phyloP scores from a whole-genome alignment of 2,888 invertebrate species.

The Ochropleura plecta region DNA sequence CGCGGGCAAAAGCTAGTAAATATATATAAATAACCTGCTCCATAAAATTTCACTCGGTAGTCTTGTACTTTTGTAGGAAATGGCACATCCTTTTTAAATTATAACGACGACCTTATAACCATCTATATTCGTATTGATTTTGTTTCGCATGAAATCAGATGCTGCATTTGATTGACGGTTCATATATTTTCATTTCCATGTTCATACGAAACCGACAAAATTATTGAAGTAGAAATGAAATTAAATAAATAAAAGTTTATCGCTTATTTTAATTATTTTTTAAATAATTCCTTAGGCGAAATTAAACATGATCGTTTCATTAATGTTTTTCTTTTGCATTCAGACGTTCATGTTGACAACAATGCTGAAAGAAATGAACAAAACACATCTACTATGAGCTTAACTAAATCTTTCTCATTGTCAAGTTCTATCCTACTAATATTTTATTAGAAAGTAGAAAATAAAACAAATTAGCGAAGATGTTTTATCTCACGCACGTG shows the following conservation, averaged over 20 bases:
- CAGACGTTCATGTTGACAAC: neutral
- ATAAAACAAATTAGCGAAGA: constrained; percentile 2
- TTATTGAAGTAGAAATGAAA: neutral
- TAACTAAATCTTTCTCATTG: neutral
- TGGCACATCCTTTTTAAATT: too few relatives aligned
- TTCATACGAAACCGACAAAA: neutral
- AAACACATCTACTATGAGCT: neutral
- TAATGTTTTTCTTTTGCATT: neutral
- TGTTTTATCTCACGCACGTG: constrained; percentile 1
- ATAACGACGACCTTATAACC: too few relatives aligned
- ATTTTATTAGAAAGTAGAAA: neutral
- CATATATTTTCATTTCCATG: neutral
- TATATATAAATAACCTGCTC: too few relatives aligned
- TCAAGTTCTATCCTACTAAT: neutral
- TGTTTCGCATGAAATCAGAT: neutral
- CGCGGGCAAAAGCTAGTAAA: too few relatives aligned
- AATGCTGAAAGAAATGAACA: neutral
- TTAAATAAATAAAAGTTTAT: neutral
- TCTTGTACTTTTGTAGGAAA: too few relatives aligned
- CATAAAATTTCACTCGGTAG: too few relatives aligned
- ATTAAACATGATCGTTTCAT: neutral
- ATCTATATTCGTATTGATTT: neutral
- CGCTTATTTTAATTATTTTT: neutral
- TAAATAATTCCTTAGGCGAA: neutral
- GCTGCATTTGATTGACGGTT: neutral